Conservation (phyloP, 2,888 invertebrate species). For the Nipponacmea schrenckii region DNA sequence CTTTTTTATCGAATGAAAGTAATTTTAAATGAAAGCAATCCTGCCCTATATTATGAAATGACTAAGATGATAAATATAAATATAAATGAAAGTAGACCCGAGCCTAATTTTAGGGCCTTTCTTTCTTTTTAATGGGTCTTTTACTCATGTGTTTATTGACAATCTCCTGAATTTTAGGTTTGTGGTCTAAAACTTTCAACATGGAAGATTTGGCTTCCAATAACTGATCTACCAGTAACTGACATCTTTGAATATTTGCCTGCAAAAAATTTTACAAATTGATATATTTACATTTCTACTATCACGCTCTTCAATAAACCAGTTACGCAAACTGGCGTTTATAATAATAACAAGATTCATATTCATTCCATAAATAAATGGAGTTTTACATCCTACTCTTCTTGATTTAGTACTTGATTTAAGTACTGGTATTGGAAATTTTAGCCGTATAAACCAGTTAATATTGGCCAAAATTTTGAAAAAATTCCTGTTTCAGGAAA, state of each 20-base stretch:
- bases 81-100: not conserved
- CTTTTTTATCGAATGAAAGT: too few species aligned
- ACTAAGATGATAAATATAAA: not conserved
- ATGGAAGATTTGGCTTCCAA: slow-evolving; percentile 88
- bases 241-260: slow-evolving; percentile 95
- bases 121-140: slow-evolving; percentile 90
- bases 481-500: too few species aligned
- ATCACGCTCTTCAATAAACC: too few species aligned
- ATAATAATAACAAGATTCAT: too few species aligned
- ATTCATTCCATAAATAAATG: too few species aligned
- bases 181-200: slow-evolving; percentile 90
- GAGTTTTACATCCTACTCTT: not conserved
- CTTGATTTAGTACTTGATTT: too few species aligned
- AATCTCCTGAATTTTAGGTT: slow-evolving; percentile 87
- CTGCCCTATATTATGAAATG: not conserved
- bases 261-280: slow-evolving; percentile 70
- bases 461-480: too few species aligned
- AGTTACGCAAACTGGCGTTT: too few species aligned
- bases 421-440: too few species aligned
- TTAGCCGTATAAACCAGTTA: too few species aligned
- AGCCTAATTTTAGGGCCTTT: slow-evolving; percentile 65
- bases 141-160: slow-evolving; percentile 91
- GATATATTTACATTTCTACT: too few species aligned
- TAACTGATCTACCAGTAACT: slow-evolving; percentile 91
- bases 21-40: too few species aligned